Evolutionary conservation across 2,888 invertebrate species (phyloP).

Genomic region (Carterocephalus palaemon): DNA sequence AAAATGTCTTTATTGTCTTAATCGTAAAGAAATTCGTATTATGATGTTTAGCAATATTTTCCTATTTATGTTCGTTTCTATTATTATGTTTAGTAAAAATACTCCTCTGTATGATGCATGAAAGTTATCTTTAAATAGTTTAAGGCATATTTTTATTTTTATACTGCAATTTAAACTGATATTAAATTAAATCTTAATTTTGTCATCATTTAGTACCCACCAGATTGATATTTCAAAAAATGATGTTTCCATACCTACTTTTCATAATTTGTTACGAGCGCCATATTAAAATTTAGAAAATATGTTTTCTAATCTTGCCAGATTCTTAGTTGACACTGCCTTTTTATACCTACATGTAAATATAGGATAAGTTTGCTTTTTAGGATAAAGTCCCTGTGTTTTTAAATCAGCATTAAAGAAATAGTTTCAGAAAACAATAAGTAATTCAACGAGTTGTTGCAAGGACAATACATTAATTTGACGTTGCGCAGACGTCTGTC

Average conservation of each 20-base stretch:
- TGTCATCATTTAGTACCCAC: constrained; percentile 35
- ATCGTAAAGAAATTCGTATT: constrained; percentile 39
- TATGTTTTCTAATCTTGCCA: constrained; percentile 75
- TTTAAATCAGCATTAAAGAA: too few relatives aligned
- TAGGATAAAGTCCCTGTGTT: constrained; percentile 18
- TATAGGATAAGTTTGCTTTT: constrained; percentile 47
- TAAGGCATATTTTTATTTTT: constrained; percentile 29
- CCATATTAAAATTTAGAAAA: constrained; percentile 77
- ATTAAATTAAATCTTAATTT: constrained; percentile 36
- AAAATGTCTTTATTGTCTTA: constrained; percentile 32
- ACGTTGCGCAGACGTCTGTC: constrained; percentile 73
- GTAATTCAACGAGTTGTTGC: too few relatives aligned
- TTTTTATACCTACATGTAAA: constrained; percentile 69
- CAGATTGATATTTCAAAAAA: constrained; percentile 30
- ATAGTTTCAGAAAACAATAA: not conserved
- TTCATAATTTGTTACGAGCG: constrained; percentile 59
- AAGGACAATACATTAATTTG: constrained; percentile 15
- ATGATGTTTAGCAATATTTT: constrained; percentile 50
- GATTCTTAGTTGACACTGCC: constrained; percentile 74
- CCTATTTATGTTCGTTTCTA: constrained; percentile 54
- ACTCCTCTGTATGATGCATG: constrained; percentile 35
- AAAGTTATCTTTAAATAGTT: constrained; percentile 29
- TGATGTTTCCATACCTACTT: constrained; percentile 51
- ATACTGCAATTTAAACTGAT: constrained; percentile 33
- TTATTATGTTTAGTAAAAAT: constrained; percentile 42